These are phyloP conservation scores for Datnioides undecimradiatus DNA, from an alignment of 2,113 vertebrate genomes.

Conservation along the genomic window DNA sequence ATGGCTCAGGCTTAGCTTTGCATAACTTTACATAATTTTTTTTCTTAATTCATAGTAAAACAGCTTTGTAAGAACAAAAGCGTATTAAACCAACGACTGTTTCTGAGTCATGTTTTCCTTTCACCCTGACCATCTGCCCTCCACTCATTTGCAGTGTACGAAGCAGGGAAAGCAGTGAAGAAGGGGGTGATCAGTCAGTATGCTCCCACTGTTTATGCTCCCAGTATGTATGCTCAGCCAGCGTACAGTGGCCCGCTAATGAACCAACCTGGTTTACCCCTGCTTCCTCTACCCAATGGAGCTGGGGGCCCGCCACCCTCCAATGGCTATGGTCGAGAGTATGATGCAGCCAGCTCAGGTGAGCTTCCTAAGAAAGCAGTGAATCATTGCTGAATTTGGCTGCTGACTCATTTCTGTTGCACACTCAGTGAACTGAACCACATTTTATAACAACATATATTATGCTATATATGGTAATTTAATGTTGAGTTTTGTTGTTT, in stretches of 20 bases:
- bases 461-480: too few relatives aligned
- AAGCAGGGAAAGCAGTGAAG: slow-evolving; percentile 93
- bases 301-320: slow-evolving; percentile 26
- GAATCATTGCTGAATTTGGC: neutral
- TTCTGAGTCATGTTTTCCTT: neutral
- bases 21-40: too few relatives aligned
- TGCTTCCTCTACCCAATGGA: slow-evolving; percentile 84
- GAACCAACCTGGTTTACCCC: slow-evolving; percentile 73
- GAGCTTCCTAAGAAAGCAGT: too few relatives aligned
- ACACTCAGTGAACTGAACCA: neutral
- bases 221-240: slow-evolving; percentile 86
- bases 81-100: too few relatives aligned
- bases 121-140: neutral
- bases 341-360: slow-evolving; percentile 89
- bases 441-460: too few relatives aligned
- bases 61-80: too few relatives aligned
- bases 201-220: slow-evolving; percentile 83
- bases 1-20: too few relatives aligned
- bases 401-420: neutral
- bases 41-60: too few relatives aligned
- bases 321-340: slow-evolving; percentile 85
- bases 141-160: slow-evolving; percentile 84
- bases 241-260: slow-evolving; percentile 63
- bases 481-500: neutral
- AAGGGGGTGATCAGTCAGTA: slow-evolving; percentile 85